Base-by-base conservation (phyloP, 92 coral and sea anemone genomes). In the Porites divaricata region DNA sequence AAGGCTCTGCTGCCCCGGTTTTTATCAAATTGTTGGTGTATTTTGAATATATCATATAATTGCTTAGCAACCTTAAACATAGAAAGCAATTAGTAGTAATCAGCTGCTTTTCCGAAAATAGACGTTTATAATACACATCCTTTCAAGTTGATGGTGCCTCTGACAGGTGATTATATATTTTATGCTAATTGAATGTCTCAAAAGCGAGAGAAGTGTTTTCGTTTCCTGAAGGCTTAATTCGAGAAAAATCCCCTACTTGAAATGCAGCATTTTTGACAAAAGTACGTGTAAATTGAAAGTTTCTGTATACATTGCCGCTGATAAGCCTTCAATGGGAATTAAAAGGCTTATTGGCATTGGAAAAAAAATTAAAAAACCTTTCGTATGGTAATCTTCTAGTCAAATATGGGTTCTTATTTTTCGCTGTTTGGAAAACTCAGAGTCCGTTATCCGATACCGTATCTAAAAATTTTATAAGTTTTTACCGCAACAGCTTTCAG, bases 11-110 rank as follows among this genome's bases (percentile, higher is more conserved):
- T 50, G 62, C 63, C 77, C 52, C 41, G 25, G 77, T 28, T n/a
- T 73, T 53, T 80, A 57, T 69, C 67, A 22, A 19, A 63, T 19
- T 69, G 25, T 80, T 72, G 41, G 57, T 80, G 20, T 61, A 35
- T 35, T 77, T 77, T 4, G 63, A 77, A 77, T 62, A 8, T 75
- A 63, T 77, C 63, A 77, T 48, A 35, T 11, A 8, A 35, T 69
- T 70, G 76, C 85, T 24, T 80, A 68, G 76, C 85, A 67, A 79
- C 75, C 53, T 8, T 58, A 49, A 77, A 63, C 53, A 35, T 51
- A 21, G 82, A 21, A 52, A 51, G 35, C 83, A 68, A 78, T 78
- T 21, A 26, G 51, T 35, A 57, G 68, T 73, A 28, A 35, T 54
- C 65, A 68, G 67, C 74, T 70, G 53, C 23, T 21, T 35, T 19